phyloP scores from a whole-genome alignment of 2,113 vertebrate genomes.

The Petroica traversi region DNA sequence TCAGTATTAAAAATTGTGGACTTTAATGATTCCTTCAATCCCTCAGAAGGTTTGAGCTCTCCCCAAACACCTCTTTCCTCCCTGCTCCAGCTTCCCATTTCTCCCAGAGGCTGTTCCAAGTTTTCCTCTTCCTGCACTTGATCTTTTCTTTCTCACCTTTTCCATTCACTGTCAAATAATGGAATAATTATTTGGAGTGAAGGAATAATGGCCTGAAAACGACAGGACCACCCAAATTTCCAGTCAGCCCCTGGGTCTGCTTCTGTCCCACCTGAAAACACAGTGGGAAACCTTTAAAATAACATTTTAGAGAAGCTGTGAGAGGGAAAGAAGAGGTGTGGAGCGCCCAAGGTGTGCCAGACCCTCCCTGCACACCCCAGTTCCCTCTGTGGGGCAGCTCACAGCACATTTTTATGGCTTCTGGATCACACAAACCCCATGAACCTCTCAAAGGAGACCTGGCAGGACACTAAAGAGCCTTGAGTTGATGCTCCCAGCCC shows the following conservation, averaged over 20 bases:
- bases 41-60: not conserved
- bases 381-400: not conserved
- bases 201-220: not conserved
- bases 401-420: not conserved
- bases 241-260: not conserved
- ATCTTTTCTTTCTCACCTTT: not conserved
- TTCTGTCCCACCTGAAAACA: not conserved
- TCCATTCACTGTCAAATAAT: not conserved
- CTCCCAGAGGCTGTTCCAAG: not conserved
- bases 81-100: not conserved
- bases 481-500: accelerated
- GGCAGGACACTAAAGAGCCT: not conserved
- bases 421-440: not conserved
- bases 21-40: not conserved
- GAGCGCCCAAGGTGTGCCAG: accelerated
- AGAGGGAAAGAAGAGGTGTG: not conserved
- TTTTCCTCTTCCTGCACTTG: not conserved
- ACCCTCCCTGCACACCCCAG: no score
- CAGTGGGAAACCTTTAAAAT: accelerated
- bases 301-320: not conserved
- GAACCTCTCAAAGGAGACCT: not conserved
- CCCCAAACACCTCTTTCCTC: not conserved
- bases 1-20: not conserved
- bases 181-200: no score
- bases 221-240: accelerated